Base-by-base conservation (phyloP, 2,797 vertebrate species). In the Botia almorhae region DNA sequence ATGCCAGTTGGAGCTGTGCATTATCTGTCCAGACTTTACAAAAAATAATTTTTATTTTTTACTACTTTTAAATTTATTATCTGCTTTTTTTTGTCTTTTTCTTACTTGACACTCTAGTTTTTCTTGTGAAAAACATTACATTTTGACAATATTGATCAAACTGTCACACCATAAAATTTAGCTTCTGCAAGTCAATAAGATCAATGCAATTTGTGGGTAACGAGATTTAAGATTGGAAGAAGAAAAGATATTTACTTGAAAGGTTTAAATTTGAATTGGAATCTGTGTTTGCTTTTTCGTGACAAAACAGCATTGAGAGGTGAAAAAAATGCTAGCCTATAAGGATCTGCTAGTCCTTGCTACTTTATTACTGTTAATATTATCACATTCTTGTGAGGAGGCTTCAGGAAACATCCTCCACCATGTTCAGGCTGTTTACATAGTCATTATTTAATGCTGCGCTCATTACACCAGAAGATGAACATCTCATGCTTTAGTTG, bases 401-500 rank as follows among this genome's bases (percentile, higher is more conserved):
- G 14, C 46, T 71, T 64, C 69, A 55, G 58, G 19, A n/a, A 79
- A 53, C 77, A 46, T 79, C 69, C 77, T 72, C 69, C 63, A 39
- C 63, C 50, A 13, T 60, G 61, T 67, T 73, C 61, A 19, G 70
- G 50, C 12, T 74, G 78, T 80, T 74, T 73, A 74, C 63, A 56
- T n/a, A 60, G 61, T 53, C 69, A 56, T 46, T 65, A 80, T 74
- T 74, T 68, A 23, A 63, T 74, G 70, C 78, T 58, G 10, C n/a
- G 1, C 58, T 79, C 68, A 79, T 79, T 64, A 79, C 19, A 71
- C 26, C 58, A 79, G 69, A 72, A 64, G 60, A 64, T 79, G 61
- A 68, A 74, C 61, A 58, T 69, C 23, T 65, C 16, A 26, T 21
- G 69, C 23, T 69, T 72, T 58, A 5, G 7, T 33, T 58, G 33